A percentile compares a stretch with the other conserved stretches of the same genome.
Conservation (phyloP, 2,113 vertebrate species). For the Dipodomys ordii region DNA sequence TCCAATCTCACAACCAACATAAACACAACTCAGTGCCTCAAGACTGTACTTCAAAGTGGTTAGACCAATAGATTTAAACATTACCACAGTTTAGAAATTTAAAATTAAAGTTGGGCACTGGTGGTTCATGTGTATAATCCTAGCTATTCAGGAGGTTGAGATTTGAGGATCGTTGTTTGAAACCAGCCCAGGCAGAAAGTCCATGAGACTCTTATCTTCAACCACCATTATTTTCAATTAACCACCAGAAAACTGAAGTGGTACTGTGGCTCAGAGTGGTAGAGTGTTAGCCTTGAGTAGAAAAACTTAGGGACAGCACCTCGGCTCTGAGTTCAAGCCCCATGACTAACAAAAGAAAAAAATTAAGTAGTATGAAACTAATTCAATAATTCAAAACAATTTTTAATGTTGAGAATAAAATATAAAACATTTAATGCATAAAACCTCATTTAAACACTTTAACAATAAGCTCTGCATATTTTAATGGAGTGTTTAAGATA, state of each 20-base stretch:
- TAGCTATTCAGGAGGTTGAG: too few species aligned
- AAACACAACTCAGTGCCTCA: neutral
- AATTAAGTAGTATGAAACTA: neutral
- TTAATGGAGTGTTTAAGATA: neutral
- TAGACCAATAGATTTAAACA: neutral
- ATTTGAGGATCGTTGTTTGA: too few species aligned
- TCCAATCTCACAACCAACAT: neutral
- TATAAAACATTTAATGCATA: neutral
- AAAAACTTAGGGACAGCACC: too few species aligned
- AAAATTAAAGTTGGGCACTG: neutral
- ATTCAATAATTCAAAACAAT: neutral
- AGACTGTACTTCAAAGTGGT: neutral
- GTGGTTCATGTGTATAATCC: too few species aligned
- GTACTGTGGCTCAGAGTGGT: too few species aligned
- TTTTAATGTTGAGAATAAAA: constrained; percentile 17
- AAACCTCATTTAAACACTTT: neutral
- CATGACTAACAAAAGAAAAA: too few species aligned
- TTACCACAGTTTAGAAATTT: neutral
- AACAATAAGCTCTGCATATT: neutral
- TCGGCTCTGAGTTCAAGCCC: too few species aligned
- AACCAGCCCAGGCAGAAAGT: too few species aligned
- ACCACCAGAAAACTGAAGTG: too few species aligned
- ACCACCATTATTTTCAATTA: too few species aligned
- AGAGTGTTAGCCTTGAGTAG: too few species aligned
- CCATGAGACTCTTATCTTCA: too few species aligned